Evolutionary conservation across 2,113 vertebrate genomes (phyloP), one percentile per base, ranked within the genome.

Genomic region (Peromyscus polionotus): DNA sequence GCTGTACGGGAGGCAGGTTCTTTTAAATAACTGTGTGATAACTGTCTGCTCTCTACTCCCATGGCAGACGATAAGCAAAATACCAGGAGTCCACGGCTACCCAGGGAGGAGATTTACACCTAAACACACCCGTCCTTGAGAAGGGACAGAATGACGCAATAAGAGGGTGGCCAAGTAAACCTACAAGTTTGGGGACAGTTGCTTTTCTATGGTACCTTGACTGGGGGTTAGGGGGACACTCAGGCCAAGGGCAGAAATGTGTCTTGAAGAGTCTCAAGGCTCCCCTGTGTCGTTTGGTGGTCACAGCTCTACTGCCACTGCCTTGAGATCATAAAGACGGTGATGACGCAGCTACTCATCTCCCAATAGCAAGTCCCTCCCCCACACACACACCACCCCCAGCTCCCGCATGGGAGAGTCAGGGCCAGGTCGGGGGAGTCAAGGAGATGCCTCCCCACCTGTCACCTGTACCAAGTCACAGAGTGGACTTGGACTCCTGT

Each of bases 11-110:
- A 96, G 97, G 94, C 24, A 0, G 24, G 94, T 4, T 0, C 4
- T 48, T 59, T 0, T 36, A 90, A 95, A 31, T 84, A 19, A 70
- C 85, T 45, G n/a, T n/a, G 0, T 13, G 92, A 89, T 77, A 42
- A n/a, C 83, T 36, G 2, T 42, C 88, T 86, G 24, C 89, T 95
- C 88, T 95, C 93, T 31, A 33, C 88, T 92, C 97, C 86, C 91
- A 11, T 2, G 75, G 93, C 95, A 88, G 96, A 87, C 3, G 68
- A 90, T 39, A 22, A 14, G 39, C 26, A 16, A 93, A 94, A 67
- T 1, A 10, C 48, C 54, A 1, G 1, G n/a, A 0, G 1, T 9
- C 48, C 4, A 12, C 13, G 54, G 13, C 51, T 5, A 59, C 59
- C 42, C 63, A 28, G 20, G 0, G 59, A 12, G 16, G 42, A 36